phyloP scores from a whole-genome alignment of 2,113 vertebrate species.

The Callipepla californica region DNA sequence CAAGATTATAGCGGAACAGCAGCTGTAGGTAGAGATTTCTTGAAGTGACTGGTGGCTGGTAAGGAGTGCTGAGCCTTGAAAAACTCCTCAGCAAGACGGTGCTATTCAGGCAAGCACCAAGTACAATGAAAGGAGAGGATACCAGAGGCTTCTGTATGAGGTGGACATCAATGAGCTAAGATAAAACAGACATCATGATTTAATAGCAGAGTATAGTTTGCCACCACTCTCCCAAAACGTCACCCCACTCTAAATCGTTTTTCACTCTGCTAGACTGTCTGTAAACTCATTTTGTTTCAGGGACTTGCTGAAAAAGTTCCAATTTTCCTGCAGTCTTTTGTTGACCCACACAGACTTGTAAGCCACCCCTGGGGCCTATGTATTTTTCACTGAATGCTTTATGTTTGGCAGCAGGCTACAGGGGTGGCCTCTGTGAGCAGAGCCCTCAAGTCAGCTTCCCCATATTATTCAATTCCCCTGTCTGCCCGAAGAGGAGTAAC shows the following conservation, averaged over 20 bases:
- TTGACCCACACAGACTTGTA: accelerated
- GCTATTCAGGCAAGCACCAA: constrained; percentile 85
- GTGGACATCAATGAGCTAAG: constrained; percentile 85
- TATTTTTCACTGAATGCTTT: neutral
- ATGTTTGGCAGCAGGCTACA: neutral
- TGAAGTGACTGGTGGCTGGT: neutral
- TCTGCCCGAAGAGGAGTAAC: neutral
- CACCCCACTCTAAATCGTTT: neutral
- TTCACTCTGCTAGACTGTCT: neutral
- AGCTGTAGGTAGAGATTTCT: constrained; percentile 72
- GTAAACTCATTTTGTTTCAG: neutral
- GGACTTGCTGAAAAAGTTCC: neutral
- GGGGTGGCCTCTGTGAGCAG: neutral
- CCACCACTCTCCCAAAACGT: neutral
- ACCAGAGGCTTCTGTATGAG: constrained; percentile 81
- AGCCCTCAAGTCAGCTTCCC: neutral
- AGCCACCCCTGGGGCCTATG: neutral
- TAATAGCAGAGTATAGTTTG: neutral
- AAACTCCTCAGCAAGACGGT: constrained; percentile 80
- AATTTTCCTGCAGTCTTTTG: accelerated
- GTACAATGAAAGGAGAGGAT: constrained; percentile 75
- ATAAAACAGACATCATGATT: neutral
- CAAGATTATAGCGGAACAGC: constrained; percentile 81
- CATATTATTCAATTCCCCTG: neutral
- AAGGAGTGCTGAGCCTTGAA: constrained; percentile 73